These are phyloP conservation scores for Proteles cristata DNA, from an alignment of 2,113 vertebrate genomes.

Conservation along the genomic window DNA sequence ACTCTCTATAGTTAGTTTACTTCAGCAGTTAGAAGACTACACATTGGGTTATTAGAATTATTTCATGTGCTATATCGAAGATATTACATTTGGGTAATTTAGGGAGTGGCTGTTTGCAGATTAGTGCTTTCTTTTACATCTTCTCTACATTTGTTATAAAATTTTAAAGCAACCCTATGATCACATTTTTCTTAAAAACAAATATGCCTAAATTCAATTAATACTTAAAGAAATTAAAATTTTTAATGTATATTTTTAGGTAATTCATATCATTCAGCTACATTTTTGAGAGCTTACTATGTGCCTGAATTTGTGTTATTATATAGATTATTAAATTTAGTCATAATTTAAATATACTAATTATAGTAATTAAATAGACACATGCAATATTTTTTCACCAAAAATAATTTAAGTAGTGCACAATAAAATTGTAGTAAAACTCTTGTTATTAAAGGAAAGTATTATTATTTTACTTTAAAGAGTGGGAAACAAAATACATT, in stretches of 20 bases:
- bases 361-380: not conserved
- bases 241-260: not conserved
- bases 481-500: not conserved
- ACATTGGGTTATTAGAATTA: not conserved
- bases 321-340: not conserved
- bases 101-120: not conserved
- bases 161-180: not conserved
- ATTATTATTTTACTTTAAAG: slow-evolving; percentile 25
- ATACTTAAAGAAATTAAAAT: not conserved
- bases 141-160: not conserved
- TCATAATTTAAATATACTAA: slow-evolving; percentile 26
- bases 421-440: not conserved
- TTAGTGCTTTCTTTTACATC: not conserved
- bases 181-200: slow-evolving; percentile 11
- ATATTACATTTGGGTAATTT: not conserved
- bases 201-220: not conserved
- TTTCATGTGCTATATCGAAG: not conserved
- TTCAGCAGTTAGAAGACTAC: not conserved
- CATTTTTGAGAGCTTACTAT: not conserved
- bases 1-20: not conserved
- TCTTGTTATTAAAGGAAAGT: not conserved
- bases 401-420: not conserved
- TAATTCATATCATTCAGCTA: not conserved
- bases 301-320: not conserved
- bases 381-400: not conserved